A percentile compares a stretch with the other conserved stretches of the same genome.
These are phyloP conservation scores for Pollimyrus isidori DNA, from an alignment of 2,113 vertebrate genomes.

Conservation along the genomic window DNA sequence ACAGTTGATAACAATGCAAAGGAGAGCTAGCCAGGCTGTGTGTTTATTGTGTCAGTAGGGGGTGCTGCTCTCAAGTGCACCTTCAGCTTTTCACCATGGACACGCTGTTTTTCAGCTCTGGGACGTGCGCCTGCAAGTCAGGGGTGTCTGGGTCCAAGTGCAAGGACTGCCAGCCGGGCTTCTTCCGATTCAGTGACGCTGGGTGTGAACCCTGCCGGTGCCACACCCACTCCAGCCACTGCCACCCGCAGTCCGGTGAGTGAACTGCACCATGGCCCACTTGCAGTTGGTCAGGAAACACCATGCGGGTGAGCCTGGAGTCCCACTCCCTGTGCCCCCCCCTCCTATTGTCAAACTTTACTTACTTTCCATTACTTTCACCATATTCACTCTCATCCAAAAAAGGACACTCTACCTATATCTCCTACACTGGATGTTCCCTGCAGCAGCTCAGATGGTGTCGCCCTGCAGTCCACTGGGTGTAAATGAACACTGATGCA, in stretches of 20 bases:
- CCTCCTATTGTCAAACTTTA: neutral
- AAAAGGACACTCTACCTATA: neutral
- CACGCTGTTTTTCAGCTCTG: slow-evolving; percentile 50
- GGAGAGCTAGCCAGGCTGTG: neutral
- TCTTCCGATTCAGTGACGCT: slow-evolving; percentile 62
- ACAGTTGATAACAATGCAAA: neutral
- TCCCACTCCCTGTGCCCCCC: neutral
- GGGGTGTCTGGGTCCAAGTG: slow-evolving; percentile 68
- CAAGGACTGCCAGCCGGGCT: slow-evolving; percentile 65
- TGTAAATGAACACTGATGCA: neutral
- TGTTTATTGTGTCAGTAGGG: neutral
- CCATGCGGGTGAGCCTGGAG: neutral
- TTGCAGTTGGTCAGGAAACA: neutral
- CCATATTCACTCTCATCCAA: neutral
- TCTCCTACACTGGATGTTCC: neutral
- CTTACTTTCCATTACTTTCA: neutral
- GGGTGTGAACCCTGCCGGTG: slow-evolving; percentile 65
- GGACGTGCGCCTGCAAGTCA: slow-evolving; percentile 60
- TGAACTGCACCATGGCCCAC: neutral
- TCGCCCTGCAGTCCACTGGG: neutral
- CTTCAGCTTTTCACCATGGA: neutral
- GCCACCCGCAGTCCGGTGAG: slow-evolving; percentile 67
- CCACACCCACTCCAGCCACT: slow-evolving; percentile 60
- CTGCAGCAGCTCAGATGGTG: neutral
- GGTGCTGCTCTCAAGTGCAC: neutral